These are phyloP conservation scores for Pammene aurita DNA, from an alignment of 2,888 invertebrate species.

Conservation along the genomic window DNA sequence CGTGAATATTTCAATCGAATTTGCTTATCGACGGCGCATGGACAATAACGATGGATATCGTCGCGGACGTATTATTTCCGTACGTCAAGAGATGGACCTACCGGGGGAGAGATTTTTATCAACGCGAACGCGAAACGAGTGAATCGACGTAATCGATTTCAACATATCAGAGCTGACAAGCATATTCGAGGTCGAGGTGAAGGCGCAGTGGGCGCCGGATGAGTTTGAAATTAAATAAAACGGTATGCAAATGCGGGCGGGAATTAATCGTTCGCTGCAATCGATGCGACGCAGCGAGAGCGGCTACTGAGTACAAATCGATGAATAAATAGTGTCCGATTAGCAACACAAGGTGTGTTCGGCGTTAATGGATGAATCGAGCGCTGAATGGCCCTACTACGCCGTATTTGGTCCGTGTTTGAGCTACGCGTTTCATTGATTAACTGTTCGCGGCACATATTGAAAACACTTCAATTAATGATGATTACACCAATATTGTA, in stretches of 20 bases:
- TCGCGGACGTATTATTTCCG: conserved; percentile 69
- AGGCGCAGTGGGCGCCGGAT: conserved; percentile 75
- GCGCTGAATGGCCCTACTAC: conserved; percentile 63
- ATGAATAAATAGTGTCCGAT: conserved; percentile 77
- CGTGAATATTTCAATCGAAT: conserved; percentile 79
- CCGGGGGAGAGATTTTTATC: conserved; percentile 69
- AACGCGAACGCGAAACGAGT: conserved; percentile 63
- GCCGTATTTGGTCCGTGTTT: conserved; percentile 64
- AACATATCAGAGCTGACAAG: conserved; percentile 73
- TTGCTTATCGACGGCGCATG: conserved; percentile 70
- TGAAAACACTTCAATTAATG: conserved; percentile 52
- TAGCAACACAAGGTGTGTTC: conserved; percentile 70
- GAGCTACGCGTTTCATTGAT: conserved; percentile 64
- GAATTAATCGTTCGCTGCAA: conserved; percentile 76
- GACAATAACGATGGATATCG: conserved; percentile 74
- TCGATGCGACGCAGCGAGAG: conserved; percentile 71
- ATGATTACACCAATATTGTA: conserved; percentile 42
- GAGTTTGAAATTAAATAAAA: conserved; percentile 80
- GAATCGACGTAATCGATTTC: conserved; percentile 76
- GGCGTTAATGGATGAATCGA: conserved; percentile 68
- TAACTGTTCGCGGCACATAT: conserved; percentile 54
- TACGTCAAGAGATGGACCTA: conserved; percentile 66
- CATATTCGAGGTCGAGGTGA: conserved; percentile 73
- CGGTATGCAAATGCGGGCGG: conserved; percentile 77
- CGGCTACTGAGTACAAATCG: conserved; percentile 76